These are phyloP conservation scores for Sinocyclocheilus rhinocerous DNA, from an alignment of 2,113 vertebrate species.

Conservation along the genomic window DNA sequence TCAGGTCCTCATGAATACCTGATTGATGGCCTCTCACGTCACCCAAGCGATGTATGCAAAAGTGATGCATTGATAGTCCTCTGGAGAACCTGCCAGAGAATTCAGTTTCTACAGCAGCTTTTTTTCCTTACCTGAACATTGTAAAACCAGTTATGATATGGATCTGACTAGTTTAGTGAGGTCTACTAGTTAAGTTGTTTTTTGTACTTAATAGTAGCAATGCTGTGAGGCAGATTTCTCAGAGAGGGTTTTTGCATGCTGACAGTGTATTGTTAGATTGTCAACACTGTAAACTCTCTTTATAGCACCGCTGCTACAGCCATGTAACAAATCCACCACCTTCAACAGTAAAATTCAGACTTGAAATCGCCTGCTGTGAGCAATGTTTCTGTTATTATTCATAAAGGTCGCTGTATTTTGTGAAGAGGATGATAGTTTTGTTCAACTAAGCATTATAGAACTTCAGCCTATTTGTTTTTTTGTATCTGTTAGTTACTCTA, in stretches of 20 bases:
- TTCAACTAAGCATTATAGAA: too few relatives aligned
- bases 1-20: constrained; percentile 41
- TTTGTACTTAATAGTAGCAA: too few relatives aligned
- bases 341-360: constrained; percentile 3
- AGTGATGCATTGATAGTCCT: background rate
- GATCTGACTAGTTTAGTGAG: too few relatives aligned
- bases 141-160: background rate
- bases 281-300: background rate
- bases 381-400: background rate
- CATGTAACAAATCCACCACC: background rate
- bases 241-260: too few relatives aligned
- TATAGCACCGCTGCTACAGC: background rate
- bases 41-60: background rate
- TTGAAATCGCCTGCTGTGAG: background rate
- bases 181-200: too few relatives aligned
- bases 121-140: background rate
- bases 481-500: too few relatives aligned
- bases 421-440: too few relatives aligned
- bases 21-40: constrained; percentile 35
- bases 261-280: too few relatives aligned
- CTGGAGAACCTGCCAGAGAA: background rate
- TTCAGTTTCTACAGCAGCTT: background rate
- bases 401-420: too few relatives aligned
- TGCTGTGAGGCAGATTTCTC: too few relatives aligned
- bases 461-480: too few relatives aligned